Evolutionary conservation across 1,140 invertebrate genomes (phyloP).

Genomic region (Bombus waltoni): DNA sequence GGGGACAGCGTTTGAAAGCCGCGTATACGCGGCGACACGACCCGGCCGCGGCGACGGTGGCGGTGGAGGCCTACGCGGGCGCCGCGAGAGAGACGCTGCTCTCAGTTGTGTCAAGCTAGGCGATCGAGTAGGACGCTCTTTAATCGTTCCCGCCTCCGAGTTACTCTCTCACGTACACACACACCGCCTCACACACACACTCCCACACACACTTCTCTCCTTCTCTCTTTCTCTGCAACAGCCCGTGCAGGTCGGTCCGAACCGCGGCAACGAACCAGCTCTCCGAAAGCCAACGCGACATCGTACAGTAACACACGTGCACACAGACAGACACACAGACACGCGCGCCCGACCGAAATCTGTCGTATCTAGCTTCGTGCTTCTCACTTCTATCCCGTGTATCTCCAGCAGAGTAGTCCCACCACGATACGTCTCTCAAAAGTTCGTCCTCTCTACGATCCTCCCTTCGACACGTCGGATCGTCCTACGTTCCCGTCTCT

Average conservation of each 20-base stretch:
- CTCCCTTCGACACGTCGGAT: not conserved
- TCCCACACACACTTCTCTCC: constrained; percentile 51
- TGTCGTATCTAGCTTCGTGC: not conserved
- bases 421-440: no score
- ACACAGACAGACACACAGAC: constrained; percentile 66
- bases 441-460: no score
- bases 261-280: not conserved
- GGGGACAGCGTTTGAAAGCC: constrained; percentile 77
- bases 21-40: constrained; percentile 67
- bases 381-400: no score
- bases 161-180: constrained; percentile 70
- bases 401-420: not conserved
- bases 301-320: constrained; percentile 57
- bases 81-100: constrained; percentile 70
- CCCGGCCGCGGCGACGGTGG: constrained; percentile 60
- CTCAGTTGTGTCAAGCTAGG: constrained; percentile 83
- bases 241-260: not conserved
- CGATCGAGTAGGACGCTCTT: constrained; percentile 82
- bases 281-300: not conserved
- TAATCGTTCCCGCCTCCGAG: constrained; percentile 80
- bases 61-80: constrained; percentile 71
- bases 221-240: not conserved
- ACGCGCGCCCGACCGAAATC: constrained; percentile 65
- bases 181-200: constrained; percentile 59
- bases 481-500: not conserved